phyloP scores from a whole-genome alignment of 1,140 invertebrate genomes.

The Trichomalopsis sarcophagae region DNA sequence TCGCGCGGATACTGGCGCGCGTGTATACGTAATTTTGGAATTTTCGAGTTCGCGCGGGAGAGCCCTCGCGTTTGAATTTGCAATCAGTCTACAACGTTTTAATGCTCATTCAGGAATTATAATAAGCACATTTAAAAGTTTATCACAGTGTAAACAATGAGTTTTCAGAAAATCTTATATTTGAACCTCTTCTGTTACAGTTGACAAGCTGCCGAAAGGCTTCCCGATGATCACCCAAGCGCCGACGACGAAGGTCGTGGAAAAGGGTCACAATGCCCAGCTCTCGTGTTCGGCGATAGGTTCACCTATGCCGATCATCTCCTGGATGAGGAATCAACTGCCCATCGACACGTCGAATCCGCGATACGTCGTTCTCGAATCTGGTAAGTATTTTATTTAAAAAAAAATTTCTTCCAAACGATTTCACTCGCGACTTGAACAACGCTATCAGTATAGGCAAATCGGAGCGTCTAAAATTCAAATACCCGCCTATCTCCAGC shows the following conservation, averaged over 20 bases:
- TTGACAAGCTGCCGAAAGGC: slow-evolving; percentile 88
- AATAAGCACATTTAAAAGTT: not conserved
- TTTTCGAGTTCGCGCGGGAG: not conserved
- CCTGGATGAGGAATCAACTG: slow-evolving; percentile 94
- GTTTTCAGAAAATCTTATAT: not conserved
- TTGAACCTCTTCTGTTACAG: slow-evolving; percentile 77
- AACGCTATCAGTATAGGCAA: not conserved
- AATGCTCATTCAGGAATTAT: no score
- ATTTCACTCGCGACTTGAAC: not conserved
- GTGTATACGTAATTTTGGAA: not conserved
- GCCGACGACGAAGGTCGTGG: slow-evolving; percentile 92
- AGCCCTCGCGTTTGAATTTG: no score
- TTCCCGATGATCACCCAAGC: slow-evolving; percentile 92
- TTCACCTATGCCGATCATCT: slow-evolving; percentile 88
- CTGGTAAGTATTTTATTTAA: slow-evolving; percentile 77
- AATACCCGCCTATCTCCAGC: not conserved
- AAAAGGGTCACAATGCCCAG: slow-evolving; percentile 93
- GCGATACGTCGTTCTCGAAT: slow-evolving; percentile 87
- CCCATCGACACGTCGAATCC: slow-evolving; percentile 88
- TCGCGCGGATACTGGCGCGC: not conserved
- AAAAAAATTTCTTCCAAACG: not conserved
- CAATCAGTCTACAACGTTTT: no score
- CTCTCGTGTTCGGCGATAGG: slow-evolving; percentile 92
- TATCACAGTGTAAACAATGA: no score
- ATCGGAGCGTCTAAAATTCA: not conserved